A percentile compares a stretch with the other conserved stretches of the same genome.
Evolutionary conservation across 2,888 invertebrate species (phyloP).

Genomic region (Perizoma flavofasciatum): DNA sequence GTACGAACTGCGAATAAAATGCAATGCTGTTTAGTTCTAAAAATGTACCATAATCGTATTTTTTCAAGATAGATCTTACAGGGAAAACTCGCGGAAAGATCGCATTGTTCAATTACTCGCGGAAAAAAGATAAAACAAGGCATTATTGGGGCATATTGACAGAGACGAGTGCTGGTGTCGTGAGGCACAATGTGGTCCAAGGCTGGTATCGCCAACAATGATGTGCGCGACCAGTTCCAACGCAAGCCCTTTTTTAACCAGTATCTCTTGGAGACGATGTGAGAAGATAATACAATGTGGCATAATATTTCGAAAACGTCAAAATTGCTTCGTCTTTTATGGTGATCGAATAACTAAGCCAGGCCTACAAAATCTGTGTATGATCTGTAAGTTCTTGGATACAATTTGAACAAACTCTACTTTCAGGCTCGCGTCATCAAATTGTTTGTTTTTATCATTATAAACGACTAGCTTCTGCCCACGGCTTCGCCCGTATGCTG

Average conservation of each 20-base stretch:
- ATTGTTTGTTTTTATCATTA: too few relatives aligned
- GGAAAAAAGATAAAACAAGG: constrained; percentile 25
- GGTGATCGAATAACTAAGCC: too few relatives aligned
- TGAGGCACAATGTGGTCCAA: constrained; percentile 53
- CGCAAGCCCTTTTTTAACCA: constrained; percentile 61
- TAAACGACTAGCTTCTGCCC: too few relatives aligned
- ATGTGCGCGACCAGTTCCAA: constrained; percentile 73
- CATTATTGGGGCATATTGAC: constrained; percentile 28
- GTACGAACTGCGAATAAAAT: too few relatives aligned
- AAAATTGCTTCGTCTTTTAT: too few relatives aligned
- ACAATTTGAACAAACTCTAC: too few relatives aligned
- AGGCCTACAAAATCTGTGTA: too few relatives aligned
- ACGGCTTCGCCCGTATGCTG: too few relatives aligned
- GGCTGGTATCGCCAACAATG: constrained; percentile 74
- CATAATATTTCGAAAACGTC: neutral
- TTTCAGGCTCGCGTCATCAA: too few relatives aligned
- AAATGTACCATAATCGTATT: neutral
- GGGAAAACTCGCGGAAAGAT: constrained; percentile 31
- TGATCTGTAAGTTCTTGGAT: too few relatives aligned
- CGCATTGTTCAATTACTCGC: constrained; percentile 35
- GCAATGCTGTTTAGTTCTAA: too few relatives aligned
- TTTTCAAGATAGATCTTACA: too few relatives aligned
- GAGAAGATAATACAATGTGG: constrained; percentile 34
- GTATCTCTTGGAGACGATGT: constrained; percentile 53
- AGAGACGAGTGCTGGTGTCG: constrained; percentile 44